Base-by-base conservation (phyloP, 1,140 invertebrate species). In the Plutomurus gul region DNA sequence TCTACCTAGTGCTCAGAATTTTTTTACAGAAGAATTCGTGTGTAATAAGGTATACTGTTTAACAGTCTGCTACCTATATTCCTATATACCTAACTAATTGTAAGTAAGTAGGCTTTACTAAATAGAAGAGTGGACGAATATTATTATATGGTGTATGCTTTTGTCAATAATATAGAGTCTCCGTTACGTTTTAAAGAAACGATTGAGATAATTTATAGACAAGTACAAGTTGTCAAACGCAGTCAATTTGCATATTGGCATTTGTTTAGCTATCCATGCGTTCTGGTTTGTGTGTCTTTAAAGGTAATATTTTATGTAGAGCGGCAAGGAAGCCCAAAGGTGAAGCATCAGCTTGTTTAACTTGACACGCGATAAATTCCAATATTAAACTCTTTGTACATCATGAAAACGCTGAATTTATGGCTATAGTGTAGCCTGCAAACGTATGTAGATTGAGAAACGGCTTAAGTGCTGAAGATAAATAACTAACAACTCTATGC, bases 201-300 rank as follows among this genome's bases (percentile, higher is more conserved):
- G 56, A 65, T 65, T 65, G 56, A 65, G 56, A 65, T 65, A 65
- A 65, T 65, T 65, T 65, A 65, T 65, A 13, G 56, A 65, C 56
- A 65, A 33, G 56, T 36, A 65, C 56, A 65, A 36, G 56, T 65
- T 65, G 56, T 65, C 56, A 65, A 65, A 65, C 56, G 25, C n/a
- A 65, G 56, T 1, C 56, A 65, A 65, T 65, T 65, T 65, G 56
- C 56, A 65, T 65, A 65, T 65, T 65, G 56, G 56, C 56, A 65
- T 65, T 65, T 65, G 56, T 65, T 65, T 65, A 65, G 56, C 27
- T 27, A 65, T 30, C 56, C 27, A 8, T 65, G 51, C n/a, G 56
- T 65, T 65, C 56, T 65, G 56, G 56, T 65, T 65, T 65, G 56
- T 65, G 56, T 65, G 27, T 65, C 56, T 65, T 65, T 33, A 65